Base-by-base conservation (phyloP, 2,888 invertebrate genomes). In the Pheosia tremula region DNA sequence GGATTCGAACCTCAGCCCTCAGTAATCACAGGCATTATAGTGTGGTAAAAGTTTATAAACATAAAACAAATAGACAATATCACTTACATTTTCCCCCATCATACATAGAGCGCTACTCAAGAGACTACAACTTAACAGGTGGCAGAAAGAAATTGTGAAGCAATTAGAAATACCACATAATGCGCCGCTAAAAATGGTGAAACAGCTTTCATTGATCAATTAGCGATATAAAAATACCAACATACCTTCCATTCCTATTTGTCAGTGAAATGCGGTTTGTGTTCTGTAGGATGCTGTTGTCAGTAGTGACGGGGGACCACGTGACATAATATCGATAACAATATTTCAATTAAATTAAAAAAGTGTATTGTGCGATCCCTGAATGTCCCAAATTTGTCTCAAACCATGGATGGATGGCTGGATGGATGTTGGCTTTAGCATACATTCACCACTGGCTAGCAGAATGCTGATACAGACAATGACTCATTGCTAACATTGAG, bases 121-220 rank as follows among this genome's bases (percentile, higher is more conserved):
- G 41, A 7, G 41, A 41, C 4, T 47, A n/a, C 6, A 50, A 0
- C 7, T n/a, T 13, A 54, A 54, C 54, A 38, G 54, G 54, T 54
- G 54, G 37, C n/a, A 10, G 0, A 24, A 45, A 56, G 56, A 56
- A 55, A 43, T 45, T 36, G 43, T 56, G 11, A 56, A 43, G 36
- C 56, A 56, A 56, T 56, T 56, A 56, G 56, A 56, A 45, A 56
- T n/a, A 56, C 56, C 36, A n/a, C 56, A 43, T 45, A 45, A 5
- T 24, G 11, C 1, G 36, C 4, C 3, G 10, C n/a, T n/a, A 0
- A 4, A 36, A 39, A 55, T 39, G 56, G 56, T 13, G 4, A 56
- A 36, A 56, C 56, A 3, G 56, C 56, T 56, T 56, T 56, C 56
- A 56, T 56, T 56, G 56, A 56, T 56, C 56, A 45, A 56, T 56